Evolutionary conservation across 2,797 vertebrate species (phyloP).

Genomic region (Chromobotia macracanthus): DNA sequence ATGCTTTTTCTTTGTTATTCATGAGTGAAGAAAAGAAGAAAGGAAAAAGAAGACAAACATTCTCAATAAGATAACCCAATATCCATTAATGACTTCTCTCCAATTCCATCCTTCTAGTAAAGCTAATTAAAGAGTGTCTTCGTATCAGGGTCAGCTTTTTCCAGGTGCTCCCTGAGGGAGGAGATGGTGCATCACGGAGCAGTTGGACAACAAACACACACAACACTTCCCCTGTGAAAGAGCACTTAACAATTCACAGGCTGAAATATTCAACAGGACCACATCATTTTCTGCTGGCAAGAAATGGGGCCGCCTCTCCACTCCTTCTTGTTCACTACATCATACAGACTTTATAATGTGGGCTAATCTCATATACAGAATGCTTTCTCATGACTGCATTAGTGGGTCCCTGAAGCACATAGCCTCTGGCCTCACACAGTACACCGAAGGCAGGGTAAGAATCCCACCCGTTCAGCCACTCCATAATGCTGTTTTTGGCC

Average conservation of each 20-base stretch:
- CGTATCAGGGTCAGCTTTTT: slow-evolving; percentile 28
- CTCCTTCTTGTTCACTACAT: slow-evolving; percentile 2
- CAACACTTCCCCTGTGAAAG: slow-evolving; percentile 8
- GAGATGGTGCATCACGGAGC: background rate
- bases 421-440: slow-evolving; percentile 19
- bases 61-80: background rate
- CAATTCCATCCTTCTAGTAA: background rate
- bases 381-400: slow-evolving; percentile 42
- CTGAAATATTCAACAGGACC: slow-evolving; percentile 53
- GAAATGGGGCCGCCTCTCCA: background rate
- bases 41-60: background rate
- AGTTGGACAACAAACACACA: slow-evolving; percentile 21
- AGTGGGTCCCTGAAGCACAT: slow-evolving; percentile 8
- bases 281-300: slow-evolving; percentile 46
- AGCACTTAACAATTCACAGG: slow-evolving; percentile 49
- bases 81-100: background rate
- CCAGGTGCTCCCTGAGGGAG: background rate
- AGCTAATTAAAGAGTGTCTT: slow-evolving; percentile 26
- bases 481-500: background rate
- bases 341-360: slow-evolving; percentile 41
- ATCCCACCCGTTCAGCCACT: too few relatives aligned
- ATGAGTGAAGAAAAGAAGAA: background rate
- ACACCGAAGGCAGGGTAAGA: too few relatives aligned
- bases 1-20: slow-evolving; percentile 37
- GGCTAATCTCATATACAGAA: slow-evolving; percentile 23